Percentiles rank a stretch among this genome's conserved stretches.
These are phyloP conservation scores for Ophion obscuratus DNA, from an alignment of 2,888 invertebrate genomes.

Conservation along the genomic window DNA sequence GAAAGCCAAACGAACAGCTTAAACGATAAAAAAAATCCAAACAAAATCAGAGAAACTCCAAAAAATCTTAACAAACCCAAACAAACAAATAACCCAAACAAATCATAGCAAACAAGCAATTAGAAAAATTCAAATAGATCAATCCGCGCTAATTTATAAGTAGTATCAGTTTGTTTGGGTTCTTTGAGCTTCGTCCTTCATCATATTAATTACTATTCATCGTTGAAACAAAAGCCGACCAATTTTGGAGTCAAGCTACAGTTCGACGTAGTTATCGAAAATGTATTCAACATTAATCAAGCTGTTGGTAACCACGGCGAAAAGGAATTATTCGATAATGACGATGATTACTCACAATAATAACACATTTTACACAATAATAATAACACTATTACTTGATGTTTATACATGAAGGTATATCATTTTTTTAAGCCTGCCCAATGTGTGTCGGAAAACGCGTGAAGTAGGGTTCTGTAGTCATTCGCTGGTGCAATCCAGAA, in stretches of 20 bases:
- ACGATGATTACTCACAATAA: neutral
- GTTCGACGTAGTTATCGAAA: neutral
- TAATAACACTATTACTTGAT: neutral
- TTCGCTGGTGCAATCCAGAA: too few relatives aligned
- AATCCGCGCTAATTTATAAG: neutral
- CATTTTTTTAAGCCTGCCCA: too few relatives aligned
- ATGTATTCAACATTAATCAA: neutral
- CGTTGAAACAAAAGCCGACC: neutral
- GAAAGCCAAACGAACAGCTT: too few relatives aligned
- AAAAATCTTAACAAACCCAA: too few relatives aligned
- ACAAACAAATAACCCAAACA: too few relatives aligned
- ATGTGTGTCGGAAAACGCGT: too few relatives aligned
- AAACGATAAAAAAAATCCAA: too few relatives aligned
- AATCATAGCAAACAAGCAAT: too few relatives aligned
- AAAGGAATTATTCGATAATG: too few relatives aligned
- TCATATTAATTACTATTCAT: neutral
- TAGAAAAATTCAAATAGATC: neutral
- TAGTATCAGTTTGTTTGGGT: neutral
- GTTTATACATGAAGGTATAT: neutral
- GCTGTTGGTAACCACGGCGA: too few relatives aligned
- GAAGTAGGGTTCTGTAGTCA: too few relatives aligned
- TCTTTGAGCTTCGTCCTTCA: neutral
- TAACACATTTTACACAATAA: neutral
- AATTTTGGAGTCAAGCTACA: neutral
- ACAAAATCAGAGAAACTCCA: too few relatives aligned